Evolutionary conservation across 2,888 invertebrate genomes (phyloP), one percentile per base, ranked within the genome.

Genomic region (Rambutsinella grinnellia): DNA sequence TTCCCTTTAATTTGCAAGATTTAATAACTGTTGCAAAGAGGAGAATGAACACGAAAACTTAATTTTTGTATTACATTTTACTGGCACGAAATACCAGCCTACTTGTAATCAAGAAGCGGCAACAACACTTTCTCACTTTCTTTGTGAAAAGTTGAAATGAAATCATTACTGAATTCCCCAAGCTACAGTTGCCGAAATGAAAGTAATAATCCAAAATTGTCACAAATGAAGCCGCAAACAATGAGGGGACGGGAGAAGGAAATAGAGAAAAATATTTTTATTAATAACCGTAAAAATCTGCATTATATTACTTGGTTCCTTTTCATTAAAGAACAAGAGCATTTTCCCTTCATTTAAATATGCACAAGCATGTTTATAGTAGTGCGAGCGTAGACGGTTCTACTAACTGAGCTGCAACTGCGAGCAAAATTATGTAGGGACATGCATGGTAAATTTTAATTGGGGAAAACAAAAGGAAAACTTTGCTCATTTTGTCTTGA

Each of bases 401-500:
- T n/a, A n/a, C n/a, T n/a, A n/a, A n/a, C n/a, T n/a, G n/a, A n/a
- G n/a, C n/a, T n/a, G n/a, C n/a, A n/a, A n/a, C n/a, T n/a, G n/a
- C n/a, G n/a, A n/a, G n/a, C n/a, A n/a, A n/a, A n/a, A n/a, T n/a
- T n/a, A n/a, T n/a, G n/a, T n/a, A n/a, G n/a, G n/a, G n/a, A 27
- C 27, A 26, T 21, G 19, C n/a, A 49, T 15, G 10, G 6, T 54
- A 61, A 61, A 62, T 62, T 62, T 62, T 62, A 70, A 70, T 70
- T 70, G 71, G 44, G 47, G 71, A 58, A 63, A 71, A 71, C 65
- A 71, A 70, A 70, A 58, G 71, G 46, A 71, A 71, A 74, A 74
- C 54, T 74, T 74, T 74, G 67, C 74, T 74, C 74, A 74, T 74
- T 74, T 74, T 74, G 74, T 23, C 47, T 74, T 74, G 74, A 74